A percentile compares a stretch with the other conserved stretches of the same genome.
Conservation (phyloP, 2,797 vertebrate species). For the Oryzias dopingdopingensis region DNA sequence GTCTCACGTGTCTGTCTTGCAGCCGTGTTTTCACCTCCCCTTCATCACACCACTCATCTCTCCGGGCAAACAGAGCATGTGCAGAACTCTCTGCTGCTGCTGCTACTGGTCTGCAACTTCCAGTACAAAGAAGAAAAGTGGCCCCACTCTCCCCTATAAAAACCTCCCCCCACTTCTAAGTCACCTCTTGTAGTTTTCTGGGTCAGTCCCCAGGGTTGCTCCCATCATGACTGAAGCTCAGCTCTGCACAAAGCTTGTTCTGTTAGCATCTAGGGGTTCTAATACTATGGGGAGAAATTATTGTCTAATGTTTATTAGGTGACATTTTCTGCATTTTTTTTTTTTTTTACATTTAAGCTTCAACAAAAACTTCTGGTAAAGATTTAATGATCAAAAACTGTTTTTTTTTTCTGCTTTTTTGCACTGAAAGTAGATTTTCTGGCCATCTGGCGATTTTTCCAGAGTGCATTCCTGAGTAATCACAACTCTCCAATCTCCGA, state of each 20-base stretch:
- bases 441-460: too few relatives aligned
- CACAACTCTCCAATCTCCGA: too few relatives aligned
- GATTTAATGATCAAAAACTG: too few relatives aligned
- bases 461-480: too few relatives aligned
- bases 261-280: neutral
- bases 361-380: too few relatives aligned
- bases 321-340: neutral
- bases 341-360: too few relatives aligned
- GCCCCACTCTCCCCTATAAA: slow-evolving; percentile 14
- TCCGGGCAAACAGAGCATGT: slow-evolving; percentile 38
- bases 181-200: slow-evolving; percentile 62
- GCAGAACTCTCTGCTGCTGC: slow-evolving; percentile 27
- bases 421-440: too few relatives aligned
- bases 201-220: slow-evolving; percentile 50
- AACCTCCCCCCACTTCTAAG: slow-evolving; percentile 15
- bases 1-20: too few relatives aligned
- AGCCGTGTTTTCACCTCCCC: slow-evolving; percentile 25
- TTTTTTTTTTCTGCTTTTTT: too few relatives aligned
- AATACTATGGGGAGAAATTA: too few relatives aligned
- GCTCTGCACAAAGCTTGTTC: slow-evolving; percentile 19
- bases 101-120: slow-evolving; percentile 11
- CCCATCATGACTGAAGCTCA: slow-evolving; percentile 36
- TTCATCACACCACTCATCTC: slow-evolving; percentile 36
- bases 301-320: neutral
- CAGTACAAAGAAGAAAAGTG: slow-evolving; percentile 16